Base-by-base conservation (phyloP, 2,888 invertebrate genomes). In the Apomyelois bistriatella region DNA sequence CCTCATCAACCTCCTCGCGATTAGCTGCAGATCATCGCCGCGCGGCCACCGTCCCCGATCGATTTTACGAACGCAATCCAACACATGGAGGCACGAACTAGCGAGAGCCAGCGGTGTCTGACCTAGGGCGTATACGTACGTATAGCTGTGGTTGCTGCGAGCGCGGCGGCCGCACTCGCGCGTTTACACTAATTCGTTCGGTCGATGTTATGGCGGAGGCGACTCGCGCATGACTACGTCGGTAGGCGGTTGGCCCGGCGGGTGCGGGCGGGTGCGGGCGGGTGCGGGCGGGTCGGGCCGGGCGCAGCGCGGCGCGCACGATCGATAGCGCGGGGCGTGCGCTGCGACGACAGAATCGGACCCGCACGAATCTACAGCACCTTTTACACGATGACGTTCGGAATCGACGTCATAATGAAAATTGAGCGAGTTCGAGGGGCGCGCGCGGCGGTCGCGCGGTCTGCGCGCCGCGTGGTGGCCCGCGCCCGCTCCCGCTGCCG, bases 131-230 rank as follows among this genome's bases (percentile, higher is more conserved):
- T 71, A 67, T 67, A 61, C 64, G 66, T 64, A 60, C 59, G 63
- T 64, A 67, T 69, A 68, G 65, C 43, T 40, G 49, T 50, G 22
- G 5, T 22, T 22, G 40, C 40, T 68, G 72, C 75, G 76, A 73
- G 76, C 72, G 76, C 80, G 77, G 85, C 84, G 88, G 91, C 91
- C 76, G 75, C 82, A 77, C 81, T 84, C 77, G 87, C 84, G 85
- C 82, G 74, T 78, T 69, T 76, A 69, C 68, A 71, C 66, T 65
- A 62, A 64, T 68, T 58, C 53, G 56, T 58, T 66, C 71, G 82
- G 83, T 79, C 80, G 85, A 80, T 83, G 85, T 78, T 76, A 74
- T 73, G 66, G 67, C 74, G 63, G 62, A 60, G 63, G 64, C 72
- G 62, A 70, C 72, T 70, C 81, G 85, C 85, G 85, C 86, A 84